These are phyloP conservation scores for Drosophila mayri DNA, from an alignment of 1,140 invertebrate species.

Conservation along the genomic window DNA sequence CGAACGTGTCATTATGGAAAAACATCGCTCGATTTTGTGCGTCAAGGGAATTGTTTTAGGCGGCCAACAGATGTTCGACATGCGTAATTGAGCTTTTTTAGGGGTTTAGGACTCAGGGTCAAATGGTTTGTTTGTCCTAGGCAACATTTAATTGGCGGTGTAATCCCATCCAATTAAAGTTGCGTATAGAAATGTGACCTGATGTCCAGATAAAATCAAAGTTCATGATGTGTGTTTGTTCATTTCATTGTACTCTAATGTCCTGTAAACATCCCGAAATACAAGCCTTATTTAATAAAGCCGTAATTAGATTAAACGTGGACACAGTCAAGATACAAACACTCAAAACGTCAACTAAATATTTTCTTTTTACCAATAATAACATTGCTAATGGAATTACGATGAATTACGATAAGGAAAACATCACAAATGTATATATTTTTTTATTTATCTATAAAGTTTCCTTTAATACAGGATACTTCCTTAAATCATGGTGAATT, in stretches of 20 bases:
- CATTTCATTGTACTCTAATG: conserved; percentile 3
- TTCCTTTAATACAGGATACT: neutral
- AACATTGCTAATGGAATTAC: neutral
- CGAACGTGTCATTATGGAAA: conserved; percentile 13
- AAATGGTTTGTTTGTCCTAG: conserved; percentile 1
- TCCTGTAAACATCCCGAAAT: neutral
- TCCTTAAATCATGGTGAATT: neutral
- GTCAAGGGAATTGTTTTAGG: conserved; percentile 26
- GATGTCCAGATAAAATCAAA: conserved; percentile 2
- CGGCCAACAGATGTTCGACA: conserved; percentile 29
- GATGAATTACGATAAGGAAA: neutral
- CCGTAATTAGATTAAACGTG: conserved; percentile 1
- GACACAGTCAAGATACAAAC: too few species aligned
- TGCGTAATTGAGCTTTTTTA: conserved; percentile 16
- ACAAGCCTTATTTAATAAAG: conserved; percentile 2
- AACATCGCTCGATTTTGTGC: conserved; percentile 5
- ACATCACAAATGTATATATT: neutral
- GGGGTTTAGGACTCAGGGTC: neutral
- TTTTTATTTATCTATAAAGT: too few species aligned
- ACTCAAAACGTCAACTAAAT: neutral
- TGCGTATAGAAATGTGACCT: neutral
- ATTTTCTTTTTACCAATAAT: neutral
- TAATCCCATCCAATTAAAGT: conserved; percentile 9
- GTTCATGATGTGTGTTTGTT: neutral
- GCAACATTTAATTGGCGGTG: neutral